Percentiles rank a stretch among this genome's conserved stretches.
Evolutionary conservation across 2,888 invertebrate species (phyloP).

Genomic region (Cerceris ruficornis): DNA sequence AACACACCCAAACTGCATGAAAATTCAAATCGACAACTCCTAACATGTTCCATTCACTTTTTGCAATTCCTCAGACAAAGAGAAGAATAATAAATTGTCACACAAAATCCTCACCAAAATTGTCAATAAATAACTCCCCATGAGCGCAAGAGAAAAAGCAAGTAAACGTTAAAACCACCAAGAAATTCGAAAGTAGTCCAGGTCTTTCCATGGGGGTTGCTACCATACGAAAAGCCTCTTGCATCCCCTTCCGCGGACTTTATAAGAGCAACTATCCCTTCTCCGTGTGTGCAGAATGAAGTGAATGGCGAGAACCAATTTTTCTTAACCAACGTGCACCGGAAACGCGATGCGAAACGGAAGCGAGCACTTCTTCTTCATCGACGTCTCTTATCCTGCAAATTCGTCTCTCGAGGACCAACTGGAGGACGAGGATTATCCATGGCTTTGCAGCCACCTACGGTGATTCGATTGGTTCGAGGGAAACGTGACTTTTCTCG

Average conservation of each 20-base stretch:
- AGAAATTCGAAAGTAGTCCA: not conserved
- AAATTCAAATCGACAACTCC: too few species aligned
- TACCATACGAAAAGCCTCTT: conserved; percentile 32
- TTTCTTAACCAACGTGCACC: conserved; percentile 32
- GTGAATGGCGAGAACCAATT: conserved; percentile 9
- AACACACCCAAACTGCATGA: too few species aligned
- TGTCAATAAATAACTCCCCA: conserved; percentile 7
- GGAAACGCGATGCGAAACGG: conserved; percentile 17
- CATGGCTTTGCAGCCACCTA: conserved; percentile 1
- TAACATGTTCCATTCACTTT: too few species aligned
- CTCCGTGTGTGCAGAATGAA: not conserved
- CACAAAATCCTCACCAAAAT: conserved; percentile 45
- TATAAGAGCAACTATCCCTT: conserved; percentile 50
- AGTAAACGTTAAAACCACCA: conserved; percentile 25
- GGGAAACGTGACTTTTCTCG: not conserved
- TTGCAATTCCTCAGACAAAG: too few species aligned
- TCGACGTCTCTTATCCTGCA: conserved; percentile 37
- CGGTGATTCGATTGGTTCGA: not conserved
- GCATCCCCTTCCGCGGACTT: conserved; percentile 30
- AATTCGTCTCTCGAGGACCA: conserved; percentile 8
- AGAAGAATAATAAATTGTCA: too few species aligned
- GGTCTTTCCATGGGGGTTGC: conserved; percentile 35
- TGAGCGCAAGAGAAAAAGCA: conserved; percentile 3
- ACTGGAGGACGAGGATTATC: conserved; percentile 1
- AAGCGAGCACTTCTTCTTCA: conserved; percentile 58